A percentile compares a stretch with the other conserved stretches of the same genome.
These are phyloP conservation scores for Petroica traversi DNA, from an alignment of 2,113 vertebrate species.

Conservation along the genomic window DNA sequence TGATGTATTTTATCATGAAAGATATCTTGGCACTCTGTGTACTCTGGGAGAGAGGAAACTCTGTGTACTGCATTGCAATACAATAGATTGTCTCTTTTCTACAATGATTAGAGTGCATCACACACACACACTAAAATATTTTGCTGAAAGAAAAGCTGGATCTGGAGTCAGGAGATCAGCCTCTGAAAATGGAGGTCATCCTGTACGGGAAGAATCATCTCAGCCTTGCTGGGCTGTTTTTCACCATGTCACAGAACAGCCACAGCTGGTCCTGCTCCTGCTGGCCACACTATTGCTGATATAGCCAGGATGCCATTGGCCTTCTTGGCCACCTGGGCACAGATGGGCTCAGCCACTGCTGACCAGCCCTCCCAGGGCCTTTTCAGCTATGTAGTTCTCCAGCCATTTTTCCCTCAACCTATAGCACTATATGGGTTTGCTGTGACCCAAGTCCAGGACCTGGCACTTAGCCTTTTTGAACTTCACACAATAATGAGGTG, in stretches of 20 bases:
- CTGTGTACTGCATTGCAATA: not conserved
- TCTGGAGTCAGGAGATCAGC: not conserved
- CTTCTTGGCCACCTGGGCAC: not conserved
- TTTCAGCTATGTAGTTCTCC: not conserved
- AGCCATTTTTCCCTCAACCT: not conserved
- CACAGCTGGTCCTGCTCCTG: not conserved
- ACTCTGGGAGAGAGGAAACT: not conserved
- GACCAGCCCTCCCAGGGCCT: rapidly evolving
- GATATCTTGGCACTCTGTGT: not conserved
- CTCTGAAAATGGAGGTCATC: not conserved
- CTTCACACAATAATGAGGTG: not conserved
- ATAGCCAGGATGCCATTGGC: not conserved
- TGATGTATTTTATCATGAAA: not conserved
- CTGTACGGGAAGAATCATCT: not conserved
- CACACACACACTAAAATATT: not conserved
- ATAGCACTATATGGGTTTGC: not conserved
- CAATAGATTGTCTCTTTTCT: not conserved
- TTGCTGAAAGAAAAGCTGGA: not conserved
- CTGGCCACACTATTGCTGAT: not conserved
- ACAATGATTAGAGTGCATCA: not conserved
- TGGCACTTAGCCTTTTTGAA: not conserved
- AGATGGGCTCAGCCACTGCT: rapidly evolving
- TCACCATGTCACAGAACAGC: not conserved
- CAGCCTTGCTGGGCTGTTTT: not conserved
- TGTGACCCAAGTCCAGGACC: not conserved